Evolutionary conservation across 2,797 vertebrate species (phyloP), one percentile per base, ranked within the genome.

Genomic region (Platalea minor): DNA sequence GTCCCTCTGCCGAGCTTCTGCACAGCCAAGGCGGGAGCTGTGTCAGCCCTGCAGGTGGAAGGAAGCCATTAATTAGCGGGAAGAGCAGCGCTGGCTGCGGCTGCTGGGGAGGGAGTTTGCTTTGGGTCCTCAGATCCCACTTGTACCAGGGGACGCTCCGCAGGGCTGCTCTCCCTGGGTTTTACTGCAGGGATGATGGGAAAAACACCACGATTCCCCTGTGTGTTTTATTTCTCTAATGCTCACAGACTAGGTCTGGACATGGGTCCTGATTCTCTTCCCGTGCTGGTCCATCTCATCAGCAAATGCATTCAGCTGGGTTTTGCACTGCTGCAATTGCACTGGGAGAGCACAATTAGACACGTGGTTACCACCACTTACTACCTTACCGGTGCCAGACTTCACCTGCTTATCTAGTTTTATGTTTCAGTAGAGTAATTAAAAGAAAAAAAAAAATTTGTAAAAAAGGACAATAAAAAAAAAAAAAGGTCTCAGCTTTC

Each of bases 21-120:
- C 11, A 14, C 6, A 31, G 65, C 82, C 6, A 5, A 37, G 77
- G 64, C 31, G 19, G 63, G 76, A 89, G 90, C 39, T 28, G 65
- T 73, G 78, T 67, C 43, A 72, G 69, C 48, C 39, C 6, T 20
- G 93, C 61, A 94, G 93, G 88, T 97, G 96, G 96, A 97, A 98
- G 96, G 98, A 98, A 98, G 93, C 54, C 96, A 96, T 93, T 96
- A 92, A 96, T 95, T 78, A 97, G 86, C 1, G 76, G 57, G 65
- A 87, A 93, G 79, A 93, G 61, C 4, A 39, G 26, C 8, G 10
- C 43, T 96, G 80, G 73, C 39, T 75, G 85, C 13, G 74, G 91
- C 48, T 70, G 65, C 46, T 85, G 87, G 61, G 41, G 35, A 69
- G 50, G 33, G 61, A 91, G 8, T 45, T 89, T 56, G 68, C 54